These are phyloP conservation scores for Parauchenoglanis punctatus DNA, from an alignment of 2,797 vertebrate genomes.

Conservation along the genomic window DNA sequence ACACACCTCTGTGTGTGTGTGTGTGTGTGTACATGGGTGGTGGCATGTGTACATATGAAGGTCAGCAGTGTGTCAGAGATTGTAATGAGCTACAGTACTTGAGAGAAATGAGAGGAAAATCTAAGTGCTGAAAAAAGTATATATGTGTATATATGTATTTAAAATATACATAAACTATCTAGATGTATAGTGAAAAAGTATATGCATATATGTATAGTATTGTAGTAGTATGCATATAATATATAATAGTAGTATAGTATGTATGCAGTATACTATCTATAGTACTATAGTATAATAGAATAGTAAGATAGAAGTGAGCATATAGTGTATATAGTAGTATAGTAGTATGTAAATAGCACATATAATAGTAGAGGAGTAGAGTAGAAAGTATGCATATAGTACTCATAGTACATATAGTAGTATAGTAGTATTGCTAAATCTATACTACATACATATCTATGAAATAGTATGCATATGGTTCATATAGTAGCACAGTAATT, in stretches of 20 bases:
- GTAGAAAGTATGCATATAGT: background rate
- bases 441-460: too few species aligned
- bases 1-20: slow-evolving; percentile 11
- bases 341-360: background rate
- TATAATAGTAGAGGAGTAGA: background rate
- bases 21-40: slow-evolving; percentile 39
- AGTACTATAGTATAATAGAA: background rate
- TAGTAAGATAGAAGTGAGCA: background rate
- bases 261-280: background rate
- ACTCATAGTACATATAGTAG: background rate
- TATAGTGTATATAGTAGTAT: background rate
- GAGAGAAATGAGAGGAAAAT: background rate
- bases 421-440: background rate
- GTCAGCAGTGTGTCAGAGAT: slow-evolving; percentile 48
- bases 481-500: background rate
- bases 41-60: slow-evolving; percentile 35
- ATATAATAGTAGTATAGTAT: background rate
- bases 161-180: too few species aligned
- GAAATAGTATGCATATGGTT: background rate
- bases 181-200: background rate
- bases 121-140: background rate
- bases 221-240: background rate
- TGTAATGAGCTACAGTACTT: slow-evolving; percentile 2
- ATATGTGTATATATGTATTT: background rate
- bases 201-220: background rate